phyloP scores from a whole-genome alignment of 2,797 vertebrate species.

The Loris lydekkerianus region DNA sequence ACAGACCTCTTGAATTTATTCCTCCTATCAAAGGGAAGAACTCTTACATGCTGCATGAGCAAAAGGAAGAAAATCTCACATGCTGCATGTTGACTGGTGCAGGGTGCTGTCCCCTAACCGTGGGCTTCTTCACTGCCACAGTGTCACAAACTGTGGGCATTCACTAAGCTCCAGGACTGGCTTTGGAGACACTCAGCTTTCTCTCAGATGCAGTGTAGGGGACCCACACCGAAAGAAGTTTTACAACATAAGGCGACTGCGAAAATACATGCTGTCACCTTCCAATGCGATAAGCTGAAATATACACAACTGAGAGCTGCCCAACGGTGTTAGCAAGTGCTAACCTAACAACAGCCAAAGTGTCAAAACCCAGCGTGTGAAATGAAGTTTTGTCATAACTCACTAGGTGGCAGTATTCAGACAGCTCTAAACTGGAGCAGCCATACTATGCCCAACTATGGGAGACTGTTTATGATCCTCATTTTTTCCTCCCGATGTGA shows the following conservation, averaged over 20 bases:
- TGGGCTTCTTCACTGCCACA: too few relatives aligned
- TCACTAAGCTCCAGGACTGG: not conserved
- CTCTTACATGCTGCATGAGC: not conserved
- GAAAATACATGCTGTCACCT: not conserved
- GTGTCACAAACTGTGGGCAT: not conserved
- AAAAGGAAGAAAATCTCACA: not conserved
- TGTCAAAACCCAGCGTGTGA: not conserved
- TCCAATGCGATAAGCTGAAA: not conserved
- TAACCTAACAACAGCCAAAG: too few relatives aligned
- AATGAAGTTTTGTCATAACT: not conserved
- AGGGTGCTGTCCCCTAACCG: not conserved
- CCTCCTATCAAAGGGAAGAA: not conserved
- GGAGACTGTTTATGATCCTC: not conserved
- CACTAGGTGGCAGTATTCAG: not conserved
- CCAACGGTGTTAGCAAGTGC: not conserved
- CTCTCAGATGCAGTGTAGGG: not conserved
- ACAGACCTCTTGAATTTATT: not conserved
- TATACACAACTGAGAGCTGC: not conserved
- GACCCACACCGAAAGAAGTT: not conserved
- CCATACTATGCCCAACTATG: not conserved
- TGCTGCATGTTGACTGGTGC: not conserved
- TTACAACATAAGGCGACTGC: not conserved
- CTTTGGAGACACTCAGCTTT: not conserved
- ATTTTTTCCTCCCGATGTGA: not conserved
- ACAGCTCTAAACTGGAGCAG: not conserved